Conservation (phyloP, 2,113 vertebrate species). For the Bambusicola thoracicus region DNA sequence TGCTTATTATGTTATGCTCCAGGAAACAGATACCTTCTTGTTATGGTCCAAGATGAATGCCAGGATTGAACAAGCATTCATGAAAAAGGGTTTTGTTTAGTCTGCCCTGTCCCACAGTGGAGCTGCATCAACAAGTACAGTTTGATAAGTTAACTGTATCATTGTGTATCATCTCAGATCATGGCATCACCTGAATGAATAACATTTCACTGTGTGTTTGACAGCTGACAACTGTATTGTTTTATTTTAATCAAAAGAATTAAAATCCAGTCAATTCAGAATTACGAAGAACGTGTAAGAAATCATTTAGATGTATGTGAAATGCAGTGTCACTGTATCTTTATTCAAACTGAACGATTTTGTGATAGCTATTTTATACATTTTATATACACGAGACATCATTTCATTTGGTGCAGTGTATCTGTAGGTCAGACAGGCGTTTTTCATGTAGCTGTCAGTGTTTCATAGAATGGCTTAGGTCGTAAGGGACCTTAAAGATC, state of each 20-base stretch:
- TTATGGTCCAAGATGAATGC: conserved; percentile 43
- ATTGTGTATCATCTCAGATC: conserved; percentile 58
- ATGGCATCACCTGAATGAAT: conserved; percentile 73
- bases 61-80: conserved; percentile 46
- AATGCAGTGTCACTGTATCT: background rate
- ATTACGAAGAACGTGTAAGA: background rate
- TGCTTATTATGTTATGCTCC: conserved; percentile 22
- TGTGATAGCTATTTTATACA: background rate
- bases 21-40: conserved; percentile 43
- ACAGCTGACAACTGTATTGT: conserved; percentile 33
- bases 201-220: conserved; percentile 31
- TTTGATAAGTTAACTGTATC: conserved; percentile 73
- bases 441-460: background rate
- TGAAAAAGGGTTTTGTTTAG: conserved; percentile 76
- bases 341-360: background rate
- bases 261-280: background rate
- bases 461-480: background rate
- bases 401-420: background rate
- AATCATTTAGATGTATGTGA: background rate
- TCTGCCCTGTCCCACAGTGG: conserved; percentile 47
- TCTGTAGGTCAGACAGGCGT: background rate
- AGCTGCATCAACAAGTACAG: conserved; percentile 75
- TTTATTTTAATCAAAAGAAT: conserved; percentile 16
- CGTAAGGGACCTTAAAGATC: too few relatives aligned
- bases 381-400: background rate